Evolutionary conservation across 2,797 vertebrate species (phyloP).

Genomic region (Bryconaethiops microstoma): DNA sequence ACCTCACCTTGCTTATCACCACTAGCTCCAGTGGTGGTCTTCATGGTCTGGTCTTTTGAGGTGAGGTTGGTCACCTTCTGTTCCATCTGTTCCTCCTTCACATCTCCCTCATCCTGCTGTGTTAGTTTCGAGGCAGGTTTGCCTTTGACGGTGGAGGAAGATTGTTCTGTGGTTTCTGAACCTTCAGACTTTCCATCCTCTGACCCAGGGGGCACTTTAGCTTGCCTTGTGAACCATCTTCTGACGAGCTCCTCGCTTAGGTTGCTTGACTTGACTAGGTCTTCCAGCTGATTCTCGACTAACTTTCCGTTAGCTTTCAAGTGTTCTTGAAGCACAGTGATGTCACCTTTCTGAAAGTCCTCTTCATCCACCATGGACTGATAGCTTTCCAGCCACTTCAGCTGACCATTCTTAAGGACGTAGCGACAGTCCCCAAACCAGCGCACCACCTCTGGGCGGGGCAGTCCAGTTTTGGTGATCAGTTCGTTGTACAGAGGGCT

Average conservation of each 20-base stretch:
- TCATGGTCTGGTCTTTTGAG: slow-evolving; percentile 48
- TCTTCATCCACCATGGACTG: slow-evolving; percentile 82
- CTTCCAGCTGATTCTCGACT: slow-evolving; percentile 82
- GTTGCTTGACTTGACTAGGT: slow-evolving; percentile 80
- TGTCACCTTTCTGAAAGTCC: slow-evolving; percentile 68
- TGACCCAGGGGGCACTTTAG: slow-evolving; percentile 62
- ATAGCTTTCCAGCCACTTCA: slow-evolving; percentile 95
- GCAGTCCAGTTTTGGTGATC: slow-evolving; percentile 84
- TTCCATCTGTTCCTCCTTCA: slow-evolving; percentile 68
- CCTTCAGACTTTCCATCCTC: slow-evolving; percentile 52
- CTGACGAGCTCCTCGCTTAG: slow-evolving; percentile 85
- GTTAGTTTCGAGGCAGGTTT: slow-evolving; percentile 45
- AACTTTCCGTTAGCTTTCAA: slow-evolving; percentile 76
- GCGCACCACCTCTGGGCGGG: slow-evolving; percentile 91
- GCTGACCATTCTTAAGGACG: slow-evolving; percentile 92
- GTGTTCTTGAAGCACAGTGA: slow-evolving; percentile 82
- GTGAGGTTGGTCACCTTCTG: slow-evolving; percentile 61
- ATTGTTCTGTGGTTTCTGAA: background rate
- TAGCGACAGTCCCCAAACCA: slow-evolving; percentile 97
- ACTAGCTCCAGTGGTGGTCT: slow-evolving; percentile 40
- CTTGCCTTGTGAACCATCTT: slow-evolving; percentile 82
- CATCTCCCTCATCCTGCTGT: slow-evolving; percentile 61
- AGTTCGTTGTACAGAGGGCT: slow-evolving; percentile 90
- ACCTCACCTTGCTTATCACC: slow-evolving; percentile 67
- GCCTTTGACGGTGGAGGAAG: slow-evolving; percentile 7